Conservation (phyloP, 2,797 vertebrate genomes). For the Rhodeus uyekii region DNA sequence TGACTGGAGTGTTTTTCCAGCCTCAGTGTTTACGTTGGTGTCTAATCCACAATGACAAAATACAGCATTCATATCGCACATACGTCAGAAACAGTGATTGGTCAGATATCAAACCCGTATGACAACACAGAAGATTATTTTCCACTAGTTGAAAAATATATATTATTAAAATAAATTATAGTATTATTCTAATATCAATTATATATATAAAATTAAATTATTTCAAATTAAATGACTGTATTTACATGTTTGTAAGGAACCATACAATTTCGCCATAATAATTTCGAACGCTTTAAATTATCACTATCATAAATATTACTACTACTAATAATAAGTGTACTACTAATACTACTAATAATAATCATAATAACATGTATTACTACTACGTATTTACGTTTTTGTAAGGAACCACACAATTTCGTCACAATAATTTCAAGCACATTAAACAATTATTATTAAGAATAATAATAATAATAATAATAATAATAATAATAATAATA, state of each 20-base stretch:
- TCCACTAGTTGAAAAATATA: neutral
- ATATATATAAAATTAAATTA: too few species aligned
- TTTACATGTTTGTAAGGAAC: neutral
- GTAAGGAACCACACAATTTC: neutral
- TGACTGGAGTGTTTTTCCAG: neutral
- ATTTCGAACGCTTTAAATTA: neutral
- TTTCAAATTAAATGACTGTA: too few species aligned
- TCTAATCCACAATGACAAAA: neutral
- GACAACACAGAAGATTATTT: neutral
- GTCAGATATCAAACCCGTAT: neutral
- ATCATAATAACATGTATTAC: too few species aligned
- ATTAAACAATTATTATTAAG: too few species aligned
- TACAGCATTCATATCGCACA: neutral
- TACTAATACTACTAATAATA: neutral
- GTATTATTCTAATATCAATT: too few species aligned
- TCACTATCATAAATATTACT: neutral
- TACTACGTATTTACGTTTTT: neutral
- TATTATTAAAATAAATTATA: too few species aligned
- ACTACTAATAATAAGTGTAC: too few species aligned
- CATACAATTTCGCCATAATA: neutral
- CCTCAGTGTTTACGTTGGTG: neutral
- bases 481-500: neutral
- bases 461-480: too few species aligned
- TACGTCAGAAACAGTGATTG: constrained; percentile 25
- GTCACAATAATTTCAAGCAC: too few species aligned